A percentile compares a stretch with the other conserved stretches of the same genome.
Conservation (phyloP, 2,797 vertebrate genomes). For the Molossus alvarezi region DNA sequence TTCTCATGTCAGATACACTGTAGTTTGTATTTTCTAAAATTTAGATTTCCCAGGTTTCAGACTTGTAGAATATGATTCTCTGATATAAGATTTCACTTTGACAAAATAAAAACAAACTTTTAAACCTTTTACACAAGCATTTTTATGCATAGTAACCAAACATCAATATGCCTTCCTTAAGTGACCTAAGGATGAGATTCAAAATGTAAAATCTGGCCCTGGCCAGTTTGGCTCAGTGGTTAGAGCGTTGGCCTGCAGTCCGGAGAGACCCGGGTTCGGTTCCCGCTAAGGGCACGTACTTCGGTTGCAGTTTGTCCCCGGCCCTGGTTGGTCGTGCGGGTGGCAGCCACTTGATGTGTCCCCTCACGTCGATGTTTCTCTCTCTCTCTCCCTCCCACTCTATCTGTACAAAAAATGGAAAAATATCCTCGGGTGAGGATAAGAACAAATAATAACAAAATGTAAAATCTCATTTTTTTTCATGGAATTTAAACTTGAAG, state of each 20-base stretch:
- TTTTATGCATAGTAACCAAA: constrained; percentile 20
- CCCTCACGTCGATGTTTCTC: no score
- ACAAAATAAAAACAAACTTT: background rate
- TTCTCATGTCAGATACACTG: background rate
- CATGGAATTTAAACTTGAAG: background rate
- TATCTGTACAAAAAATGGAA: no score
- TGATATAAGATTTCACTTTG: background rate
- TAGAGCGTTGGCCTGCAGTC: no score
- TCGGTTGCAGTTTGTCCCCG: no score
- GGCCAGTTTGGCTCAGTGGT: no score
- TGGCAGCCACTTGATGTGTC: no score
- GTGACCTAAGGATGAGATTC: constrained; percentile 37
- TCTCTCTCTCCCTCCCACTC: no score
- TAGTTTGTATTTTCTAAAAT: background rate
- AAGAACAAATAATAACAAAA: no score
- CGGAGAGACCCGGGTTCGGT: no score
- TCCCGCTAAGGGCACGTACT: no score
- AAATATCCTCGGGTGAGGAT: no score
- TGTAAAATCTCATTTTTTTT: background rate
- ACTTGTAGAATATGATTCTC: background rate
- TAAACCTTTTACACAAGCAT: background rate
- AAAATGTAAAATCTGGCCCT: background rate
- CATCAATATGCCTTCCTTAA: background rate
- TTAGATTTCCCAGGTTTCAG: constrained; percentile 19
- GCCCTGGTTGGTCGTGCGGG: no score